Conservation (phyloP, 92 coral and sea anemone species). For the Porites divaricata region DNA sequence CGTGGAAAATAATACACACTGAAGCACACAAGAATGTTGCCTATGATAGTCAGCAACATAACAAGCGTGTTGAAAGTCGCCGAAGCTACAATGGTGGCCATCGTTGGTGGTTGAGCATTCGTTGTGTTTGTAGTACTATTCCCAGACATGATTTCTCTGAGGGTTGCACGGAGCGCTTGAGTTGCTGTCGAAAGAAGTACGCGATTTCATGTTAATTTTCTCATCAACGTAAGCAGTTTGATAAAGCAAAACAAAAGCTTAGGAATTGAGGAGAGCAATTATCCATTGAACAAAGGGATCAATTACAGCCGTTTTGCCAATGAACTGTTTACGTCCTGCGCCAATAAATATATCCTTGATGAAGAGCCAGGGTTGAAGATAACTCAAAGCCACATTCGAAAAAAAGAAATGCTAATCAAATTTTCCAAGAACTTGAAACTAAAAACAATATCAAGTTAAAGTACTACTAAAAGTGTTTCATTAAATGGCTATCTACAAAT, state of each 20-base stretch:
- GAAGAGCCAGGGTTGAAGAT: neutral
- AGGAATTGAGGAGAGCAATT: constrained; percentile 17
- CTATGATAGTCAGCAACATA: constrained; percentile 87
- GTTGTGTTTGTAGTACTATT: constrained; percentile 9
- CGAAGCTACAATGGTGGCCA: constrained; percentile 57
- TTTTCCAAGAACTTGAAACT: neutral
- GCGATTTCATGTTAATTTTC: constrained; percentile 29
- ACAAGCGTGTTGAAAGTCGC: constrained; percentile 85
- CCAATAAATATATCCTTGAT: neutral
- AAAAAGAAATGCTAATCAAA: neutral
- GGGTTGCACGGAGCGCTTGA: neutral
- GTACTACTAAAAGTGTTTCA: neutral
- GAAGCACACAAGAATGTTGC: constrained; percentile 89
- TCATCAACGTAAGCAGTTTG: constrained; percentile 24
- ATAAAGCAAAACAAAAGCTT: constrained; percentile 19
- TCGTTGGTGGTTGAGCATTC: neutral
- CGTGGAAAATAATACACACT: constrained; percentile 84
- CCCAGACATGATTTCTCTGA: constrained; percentile 7
- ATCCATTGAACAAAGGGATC: constrained; percentile 35
- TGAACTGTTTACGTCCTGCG: constrained; percentile 17
- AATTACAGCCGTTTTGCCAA: constrained; percentile 20
- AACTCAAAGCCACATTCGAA: neutral
- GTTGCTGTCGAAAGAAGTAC: constrained; percentile 3
- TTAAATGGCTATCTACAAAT: neutral
- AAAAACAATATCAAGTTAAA: neutral